Percentiles rank a stretch among this genome's conserved stretches.
Evolutionary conservation across 1,140 invertebrate genomes (phyloP).

Genomic region (Dreissena polymorpha): DNA sequence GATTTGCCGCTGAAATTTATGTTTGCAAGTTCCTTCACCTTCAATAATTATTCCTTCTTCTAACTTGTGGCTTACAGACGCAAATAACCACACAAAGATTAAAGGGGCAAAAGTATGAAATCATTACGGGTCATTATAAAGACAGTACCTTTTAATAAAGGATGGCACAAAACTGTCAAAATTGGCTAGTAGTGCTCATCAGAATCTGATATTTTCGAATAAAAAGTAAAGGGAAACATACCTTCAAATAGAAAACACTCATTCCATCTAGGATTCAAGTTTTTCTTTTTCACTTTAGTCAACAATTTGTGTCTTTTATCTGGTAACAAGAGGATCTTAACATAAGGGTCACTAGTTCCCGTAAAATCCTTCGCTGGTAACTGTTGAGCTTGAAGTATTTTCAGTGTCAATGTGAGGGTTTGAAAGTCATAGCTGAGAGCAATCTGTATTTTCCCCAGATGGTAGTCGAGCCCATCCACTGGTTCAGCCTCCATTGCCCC

Average conservation of each 20-base stretch:
- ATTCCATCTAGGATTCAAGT: conserved; percentile 98
- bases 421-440: conserved; percentile 97
- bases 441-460: conserved; percentile 88
- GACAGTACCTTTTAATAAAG: too few relatives aligned
- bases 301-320: conserved; percentile 98
- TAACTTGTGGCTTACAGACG: too few relatives aligned
- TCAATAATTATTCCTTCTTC: too few relatives aligned
- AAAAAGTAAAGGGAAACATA: conserved; percentile 73
- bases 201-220: too few relatives aligned
- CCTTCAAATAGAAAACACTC: conserved; percentile 99
- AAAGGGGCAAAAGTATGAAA: too few relatives aligned
- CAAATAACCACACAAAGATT: too few relatives aligned
- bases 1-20: too few relatives aligned
- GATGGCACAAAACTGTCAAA: too few relatives aligned
- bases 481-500: conserved; percentile 57
- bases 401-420: conserved; percentile 94
- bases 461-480: conserved; percentile 74
- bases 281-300: conserved; percentile 97
- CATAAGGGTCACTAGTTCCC: conserved; percentile 88
- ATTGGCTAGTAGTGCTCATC: too few relatives aligned
- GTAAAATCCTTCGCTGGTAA: conserved; percentile 96
- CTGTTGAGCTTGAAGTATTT: conserved; percentile 88
- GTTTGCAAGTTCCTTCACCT: too few relatives aligned
- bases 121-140: too few relatives aligned
- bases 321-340: conserved; percentile 92